Evolutionary conservation across 1,140 invertebrate species (phyloP).

Genomic region (Macrobrachium rosenbergii): DNA sequence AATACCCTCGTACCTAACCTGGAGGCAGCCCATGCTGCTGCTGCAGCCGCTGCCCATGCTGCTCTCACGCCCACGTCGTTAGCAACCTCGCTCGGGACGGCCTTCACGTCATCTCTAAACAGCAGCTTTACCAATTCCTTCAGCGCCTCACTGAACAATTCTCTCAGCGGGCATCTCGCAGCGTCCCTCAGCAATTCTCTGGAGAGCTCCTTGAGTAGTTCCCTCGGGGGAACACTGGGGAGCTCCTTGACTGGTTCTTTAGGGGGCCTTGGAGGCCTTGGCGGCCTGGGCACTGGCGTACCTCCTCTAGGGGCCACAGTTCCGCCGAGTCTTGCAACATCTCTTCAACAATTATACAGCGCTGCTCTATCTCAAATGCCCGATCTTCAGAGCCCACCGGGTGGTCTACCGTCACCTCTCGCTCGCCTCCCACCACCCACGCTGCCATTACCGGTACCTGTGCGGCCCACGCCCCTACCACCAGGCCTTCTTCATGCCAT

Average conservation of each 20-base stretch:
- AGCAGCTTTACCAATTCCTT: constrained; percentile 5
- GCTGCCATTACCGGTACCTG: constrained; percentile 42
- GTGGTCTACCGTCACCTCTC: constrained; percentile 23
- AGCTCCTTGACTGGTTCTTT: not conserved
- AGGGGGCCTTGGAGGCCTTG: not conserved
- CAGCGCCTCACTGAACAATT: constrained; percentile 23
- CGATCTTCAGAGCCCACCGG: constrained; percentile 17
- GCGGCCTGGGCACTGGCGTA: constrained; percentile 11
- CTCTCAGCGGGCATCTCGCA: constrained; percentile 36
- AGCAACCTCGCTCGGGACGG: constrained; percentile 33
- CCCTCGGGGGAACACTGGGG: constrained; percentile 24
- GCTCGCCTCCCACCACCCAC: constrained; percentile 38
- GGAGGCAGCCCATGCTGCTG: constrained; percentile 22
- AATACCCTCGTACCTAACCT: constrained; percentile 18
- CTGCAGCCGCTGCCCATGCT: not conserved
- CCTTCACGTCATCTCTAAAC: constrained; percentile 43
- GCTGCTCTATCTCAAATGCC: constrained; percentile 56
- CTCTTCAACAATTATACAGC: constrained; percentile 58
- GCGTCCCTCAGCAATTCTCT: constrained; percentile 43
- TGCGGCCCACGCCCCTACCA: constrained; percentile 50
- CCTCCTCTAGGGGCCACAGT: constrained; percentile 39
- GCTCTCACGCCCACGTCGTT: constrained; percentile 23
- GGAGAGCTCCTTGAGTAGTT: not conserved
- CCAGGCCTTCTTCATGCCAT: constrained; percentile 51
- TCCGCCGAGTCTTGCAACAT: constrained; percentile 50